Conservation (phyloP, 2,888 invertebrate genomes). For the Petrophora chlorosata region DNA sequence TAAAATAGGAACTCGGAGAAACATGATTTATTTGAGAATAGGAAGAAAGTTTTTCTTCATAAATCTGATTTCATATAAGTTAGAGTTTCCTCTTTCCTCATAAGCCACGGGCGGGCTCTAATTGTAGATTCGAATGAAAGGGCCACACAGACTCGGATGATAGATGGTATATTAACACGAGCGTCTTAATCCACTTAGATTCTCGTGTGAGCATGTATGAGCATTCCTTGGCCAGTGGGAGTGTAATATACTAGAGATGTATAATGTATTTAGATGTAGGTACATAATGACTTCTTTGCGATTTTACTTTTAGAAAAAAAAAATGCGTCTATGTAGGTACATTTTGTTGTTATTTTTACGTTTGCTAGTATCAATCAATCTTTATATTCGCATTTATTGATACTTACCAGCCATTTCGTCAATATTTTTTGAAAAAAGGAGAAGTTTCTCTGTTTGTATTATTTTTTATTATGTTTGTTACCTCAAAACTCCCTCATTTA, state of each 20-base stretch:
- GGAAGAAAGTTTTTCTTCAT: not conserved
- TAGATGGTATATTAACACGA: slow-evolving; percentile 49
- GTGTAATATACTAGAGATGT: not conserved
- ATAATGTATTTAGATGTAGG: not conserved
- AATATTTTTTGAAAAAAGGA: no score
- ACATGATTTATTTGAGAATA: not conserved
- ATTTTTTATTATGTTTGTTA: no score
- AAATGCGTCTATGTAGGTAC: no score
- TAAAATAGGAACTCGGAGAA: no score
- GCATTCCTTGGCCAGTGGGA: slow-evolving; percentile 8
- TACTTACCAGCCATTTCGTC: no score
- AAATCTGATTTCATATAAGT: slow-evolving; percentile 13
- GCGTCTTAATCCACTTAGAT: slow-evolving; percentile 32
- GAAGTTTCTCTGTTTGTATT: no score
- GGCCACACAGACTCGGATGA: slow-evolving; percentile 52
- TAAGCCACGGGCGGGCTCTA: slow-evolving; percentile 34
- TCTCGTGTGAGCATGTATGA: slow-evolving; percentile 10
- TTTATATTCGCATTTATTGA: no score
- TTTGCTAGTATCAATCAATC: no score
- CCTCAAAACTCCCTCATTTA: no score
- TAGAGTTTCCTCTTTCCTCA: slow-evolving; percentile 14
- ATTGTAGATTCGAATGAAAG: slow-evolving; percentile 36
- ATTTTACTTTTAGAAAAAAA: no score
- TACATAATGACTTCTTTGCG: no score
- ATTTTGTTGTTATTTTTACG: no score